A percentile compares a stretch with the other conserved stretches of the same genome.
Evolutionary conservation across 1,140 invertebrate genomes (phyloP).

Genomic region (Cyclina sinensis): DNA sequence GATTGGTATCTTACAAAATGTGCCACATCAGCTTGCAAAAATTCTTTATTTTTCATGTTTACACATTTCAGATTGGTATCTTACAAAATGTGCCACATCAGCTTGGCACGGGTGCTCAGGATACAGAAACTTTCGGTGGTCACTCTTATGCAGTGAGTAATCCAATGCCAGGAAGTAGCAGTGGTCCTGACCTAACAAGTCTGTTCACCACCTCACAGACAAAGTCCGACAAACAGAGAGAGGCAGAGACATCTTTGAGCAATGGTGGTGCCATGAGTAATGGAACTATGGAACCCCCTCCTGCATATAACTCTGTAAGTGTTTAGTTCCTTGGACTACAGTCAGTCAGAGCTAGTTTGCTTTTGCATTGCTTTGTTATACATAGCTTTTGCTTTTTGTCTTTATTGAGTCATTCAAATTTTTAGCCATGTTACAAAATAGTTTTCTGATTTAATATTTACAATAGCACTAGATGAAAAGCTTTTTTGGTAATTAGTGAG

Average conservation of each 20-base stretch:
- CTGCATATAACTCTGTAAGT: constrained; percentile 36
- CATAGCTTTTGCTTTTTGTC: background rate
- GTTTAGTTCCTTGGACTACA: too few relatives aligned
- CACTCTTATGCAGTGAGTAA: constrained; percentile 64
- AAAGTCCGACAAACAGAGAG: constrained; percentile 37
- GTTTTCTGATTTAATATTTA: too few relatives aligned
- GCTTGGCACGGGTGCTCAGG: constrained; percentile 85
- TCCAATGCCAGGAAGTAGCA: constrained; percentile 18
- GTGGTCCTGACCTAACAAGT: constrained; percentile 71
- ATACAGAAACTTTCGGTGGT: constrained; percentile 44
- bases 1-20: constrained; percentile 66
- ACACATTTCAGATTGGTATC: constrained; percentile 68
- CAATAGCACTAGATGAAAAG: too few relatives aligned
- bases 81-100: constrained; percentile 83
- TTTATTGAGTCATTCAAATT: too few relatives aligned
- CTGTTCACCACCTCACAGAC: constrained; percentile 72
- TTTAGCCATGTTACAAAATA: too few relatives aligned
- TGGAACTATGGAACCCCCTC: background rate
- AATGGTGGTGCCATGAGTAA: background rate
- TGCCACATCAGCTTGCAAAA: constrained; percentile 88
- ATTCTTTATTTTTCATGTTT: too few relatives aligned
- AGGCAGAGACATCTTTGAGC: constrained; percentile 48
- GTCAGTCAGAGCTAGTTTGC: too few relatives aligned
- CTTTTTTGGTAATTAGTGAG: too few relatives aligned
- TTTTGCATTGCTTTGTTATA: too few relatives aligned